Base-by-base conservation (phyloP, 1,140 invertebrate genomes). In the Macrobrachium nipponense region DNA sequence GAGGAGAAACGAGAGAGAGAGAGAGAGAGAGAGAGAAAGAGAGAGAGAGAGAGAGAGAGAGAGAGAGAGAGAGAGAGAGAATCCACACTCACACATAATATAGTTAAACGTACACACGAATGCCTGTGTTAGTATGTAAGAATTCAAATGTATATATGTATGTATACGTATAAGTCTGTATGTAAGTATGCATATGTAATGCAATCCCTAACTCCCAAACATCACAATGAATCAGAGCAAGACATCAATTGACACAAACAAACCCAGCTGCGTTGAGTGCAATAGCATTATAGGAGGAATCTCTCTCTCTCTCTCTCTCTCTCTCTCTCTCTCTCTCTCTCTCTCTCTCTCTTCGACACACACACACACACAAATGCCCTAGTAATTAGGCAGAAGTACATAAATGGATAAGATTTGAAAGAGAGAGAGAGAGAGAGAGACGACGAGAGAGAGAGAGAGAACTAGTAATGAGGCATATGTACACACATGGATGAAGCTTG, bases 131-230 rank as follows among this genome's bases (percentile, higher is more conserved):
- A 4, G 70, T 73, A 27, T 6, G 5, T 3, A 27, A n/a, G 70
- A n/a, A 27, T 73, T 17, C 27, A 27, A n/a, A 27, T 73, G 70
- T 73, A 27, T 73, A 27, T 73, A 6, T 73, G 70, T 73, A 36
- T 73, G 70, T 73, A 36, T 73, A n/a, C n/a, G n/a, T n/a, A n/a
- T n/a, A n/a, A n/a, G 70, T 73, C 2, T 73, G 70, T 73, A 2
- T 73, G 70, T 73, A 5, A 4, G 70, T 73, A 36, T 73, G 70
- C 27, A 36, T 73, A 6, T 73, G 70, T 73, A 27, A n/a, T 36
- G 27, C 27, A 36, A 36, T 36, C 27, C 27, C 27, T 36, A 36
- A 36, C 27, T 36, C 1, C 27, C 27, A 36, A 36, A 36, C 27
- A 36, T 36, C 27, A 36, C 27, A 36, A 36, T 36, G 27, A 36